Conservation (phyloP, 2,113 vertebrate genomes). For the Megaceryle maxima region DNA sequence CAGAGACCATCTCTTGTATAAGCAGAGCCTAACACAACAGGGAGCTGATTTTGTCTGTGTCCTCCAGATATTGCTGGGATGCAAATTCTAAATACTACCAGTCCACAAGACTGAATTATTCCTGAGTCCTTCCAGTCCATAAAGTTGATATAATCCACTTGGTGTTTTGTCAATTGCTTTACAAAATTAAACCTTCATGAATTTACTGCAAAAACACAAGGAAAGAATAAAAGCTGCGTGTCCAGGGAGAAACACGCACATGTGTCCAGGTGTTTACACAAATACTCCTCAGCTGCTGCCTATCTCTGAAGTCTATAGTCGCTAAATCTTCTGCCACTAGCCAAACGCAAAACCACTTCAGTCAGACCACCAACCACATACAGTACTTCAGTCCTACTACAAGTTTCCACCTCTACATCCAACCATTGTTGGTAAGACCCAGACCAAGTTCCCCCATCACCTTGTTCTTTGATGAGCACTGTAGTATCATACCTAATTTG, state of each 20-base stretch:
- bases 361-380: background rate
- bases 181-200: background rate
- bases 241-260: background rate
- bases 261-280: background rate
- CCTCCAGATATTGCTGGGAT: background rate
- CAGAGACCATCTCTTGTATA: background rate
- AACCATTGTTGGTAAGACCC: background rate
- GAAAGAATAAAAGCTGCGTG: background rate
- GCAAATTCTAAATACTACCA: background rate
- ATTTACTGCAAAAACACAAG: background rate
- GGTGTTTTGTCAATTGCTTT: background rate
- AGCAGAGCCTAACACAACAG: background rate
- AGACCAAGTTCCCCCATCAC: accelerated
- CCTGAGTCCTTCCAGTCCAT: background rate
- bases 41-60: background rate
- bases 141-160: background rate
- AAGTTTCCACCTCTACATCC: background rate
- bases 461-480: background rate
- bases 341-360: background rate
- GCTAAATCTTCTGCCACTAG: background rate
- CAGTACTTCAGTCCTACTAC: background rate
- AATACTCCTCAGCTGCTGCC: background rate
- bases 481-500: background rate
- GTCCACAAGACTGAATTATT: background rate
- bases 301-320: background rate